Evolutionary conservation across 2,797 vertebrate species (phyloP), one percentile per base, ranked within the genome.

Genomic region (Falco novaeseelandiae): DNA sequence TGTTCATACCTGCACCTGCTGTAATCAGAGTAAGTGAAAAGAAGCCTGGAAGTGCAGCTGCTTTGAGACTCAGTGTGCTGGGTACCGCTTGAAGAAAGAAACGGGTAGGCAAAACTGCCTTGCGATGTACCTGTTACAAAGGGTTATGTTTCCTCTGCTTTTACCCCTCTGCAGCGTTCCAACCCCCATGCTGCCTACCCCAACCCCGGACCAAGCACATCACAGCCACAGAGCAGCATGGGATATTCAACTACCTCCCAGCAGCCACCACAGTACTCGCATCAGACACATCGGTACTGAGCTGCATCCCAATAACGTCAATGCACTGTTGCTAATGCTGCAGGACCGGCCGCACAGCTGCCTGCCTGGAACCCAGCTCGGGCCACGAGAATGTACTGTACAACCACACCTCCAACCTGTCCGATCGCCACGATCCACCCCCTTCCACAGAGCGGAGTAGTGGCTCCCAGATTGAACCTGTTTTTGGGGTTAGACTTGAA

Each of bases 151-250:
- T 90, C 55, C 67, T 96, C 86, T 94, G 87, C 62, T 96, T 69
- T 57, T 63, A 23, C 51, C 20, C 83, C 78, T 93, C 93, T 87
- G 96, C 97, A 99, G 99, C 99, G 99, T 98, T 99, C 99, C 98
- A 99, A 99, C 98, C 99, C 99, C 99, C 99, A 99, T 98, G 99
- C 99, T 99, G 99, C 99, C 97, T 99, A 99, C 98, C 99, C 99
- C 99, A 99, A 99, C 98, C 99, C 99, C 72, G 99, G 99, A 99
- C 99, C 99, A 99, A 99, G 99, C 99, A 99, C 99, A 98, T 99
- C 99, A 93, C 99, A 99, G 99, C 99, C 99, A 96, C 99, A 99
- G 98, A 99, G 99, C 99, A 99, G 99, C 99, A 99, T 99, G 99
- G 99, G 99, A 96, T 99, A 99, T 98, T 99, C 99, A 99, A 97